phyloP scores from a whole-genome alignment of 2,797 vertebrate species.

The Sardinella longiceps region DNA sequence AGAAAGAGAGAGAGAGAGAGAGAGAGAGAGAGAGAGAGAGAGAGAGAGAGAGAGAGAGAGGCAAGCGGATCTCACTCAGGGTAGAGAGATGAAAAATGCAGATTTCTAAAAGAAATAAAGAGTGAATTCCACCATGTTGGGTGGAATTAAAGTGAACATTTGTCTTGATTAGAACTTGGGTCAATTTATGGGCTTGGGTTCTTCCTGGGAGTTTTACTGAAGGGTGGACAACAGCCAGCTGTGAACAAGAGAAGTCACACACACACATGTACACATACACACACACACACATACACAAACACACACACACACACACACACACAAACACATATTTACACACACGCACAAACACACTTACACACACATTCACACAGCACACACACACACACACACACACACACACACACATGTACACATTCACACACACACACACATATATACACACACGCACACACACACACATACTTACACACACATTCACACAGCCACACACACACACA shows the following conservation, averaged over 20 bases:
- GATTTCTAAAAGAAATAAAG: constrained; percentile 55
- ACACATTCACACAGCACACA: background rate
- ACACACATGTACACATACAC: background rate
- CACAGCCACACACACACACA: background rate
- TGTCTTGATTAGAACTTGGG: constrained; percentile 67
- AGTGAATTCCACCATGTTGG: constrained; percentile 57
- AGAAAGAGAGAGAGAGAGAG: constrained; percentile 63
- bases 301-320: background rate
- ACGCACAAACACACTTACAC: background rate
- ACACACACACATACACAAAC: background rate
- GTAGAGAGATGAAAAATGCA: constrained; percentile 59
- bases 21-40: constrained; percentile 63
- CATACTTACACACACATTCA: background rate
- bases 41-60: constrained; percentile 63
- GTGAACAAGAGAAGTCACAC: constrained; percentile 41
- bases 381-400: background rate
- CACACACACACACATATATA: background rate
- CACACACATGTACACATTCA: background rate
- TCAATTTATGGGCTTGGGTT: constrained; percentile 57
- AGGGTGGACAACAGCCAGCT: constrained; percentile 68
- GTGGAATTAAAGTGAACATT: constrained; percentile 65
- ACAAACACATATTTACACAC: background rate
- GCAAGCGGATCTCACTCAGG: constrained; percentile 50
- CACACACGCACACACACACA: background rate
- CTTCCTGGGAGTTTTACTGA: constrained; percentile 56